These are phyloP conservation scores for Drosophila azteca DNA, from an alignment of 1,140 invertebrate genomes.

Conservation along the genomic window DNA sequence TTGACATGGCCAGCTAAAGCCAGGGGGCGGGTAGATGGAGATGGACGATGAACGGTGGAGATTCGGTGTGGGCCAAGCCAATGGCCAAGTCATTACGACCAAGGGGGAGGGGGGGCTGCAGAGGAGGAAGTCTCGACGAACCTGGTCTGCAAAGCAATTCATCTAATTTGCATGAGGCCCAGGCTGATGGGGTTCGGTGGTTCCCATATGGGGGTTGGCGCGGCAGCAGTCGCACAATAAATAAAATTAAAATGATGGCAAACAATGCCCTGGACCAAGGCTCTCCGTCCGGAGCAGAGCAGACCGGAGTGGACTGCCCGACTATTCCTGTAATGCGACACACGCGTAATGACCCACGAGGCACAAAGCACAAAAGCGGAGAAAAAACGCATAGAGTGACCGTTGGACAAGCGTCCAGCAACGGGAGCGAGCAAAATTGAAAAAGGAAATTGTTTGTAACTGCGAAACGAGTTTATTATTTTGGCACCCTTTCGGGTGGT, in stretches of 20 bases:
- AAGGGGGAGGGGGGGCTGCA: no score
- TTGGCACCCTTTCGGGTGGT: constrained; percentile 76
- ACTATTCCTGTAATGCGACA: constrained; percentile 73
- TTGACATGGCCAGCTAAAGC: constrained; percentile 75
- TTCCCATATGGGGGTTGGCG: constrained; percentile 35
- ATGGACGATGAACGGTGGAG: no score
- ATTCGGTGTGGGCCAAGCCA: constrained; percentile 40
- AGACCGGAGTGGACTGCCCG: constrained; percentile 43
- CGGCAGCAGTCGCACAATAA: constrained; percentile 80
- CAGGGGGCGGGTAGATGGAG: constrained; percentile 4
- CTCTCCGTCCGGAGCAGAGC: neutral
- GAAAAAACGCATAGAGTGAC: constrained; percentile 1
- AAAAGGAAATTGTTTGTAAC: constrained; percentile 84
- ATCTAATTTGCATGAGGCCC: constrained; percentile 83
- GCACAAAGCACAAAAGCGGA: constrained; percentile 35
- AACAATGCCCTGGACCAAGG: constrained; percentile 67
- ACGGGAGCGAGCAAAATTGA: constrained; percentile 74
- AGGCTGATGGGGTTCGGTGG: constrained; percentile 25
- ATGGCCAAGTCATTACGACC: constrained; percentile 71
- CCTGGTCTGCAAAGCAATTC: constrained; percentile 82
- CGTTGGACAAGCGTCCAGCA: constrained; percentile 13
- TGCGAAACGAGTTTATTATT: constrained; percentile 84
- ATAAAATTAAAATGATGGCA: constrained; percentile 84
- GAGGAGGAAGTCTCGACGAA: constrained; percentile 47
- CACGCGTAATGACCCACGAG: constrained; percentile 77